Evolutionary conservation across 2,113 vertebrate species (phyloP), one percentile per base, ranked within the genome.

Genomic region (Callopanchax toddi): DNA sequence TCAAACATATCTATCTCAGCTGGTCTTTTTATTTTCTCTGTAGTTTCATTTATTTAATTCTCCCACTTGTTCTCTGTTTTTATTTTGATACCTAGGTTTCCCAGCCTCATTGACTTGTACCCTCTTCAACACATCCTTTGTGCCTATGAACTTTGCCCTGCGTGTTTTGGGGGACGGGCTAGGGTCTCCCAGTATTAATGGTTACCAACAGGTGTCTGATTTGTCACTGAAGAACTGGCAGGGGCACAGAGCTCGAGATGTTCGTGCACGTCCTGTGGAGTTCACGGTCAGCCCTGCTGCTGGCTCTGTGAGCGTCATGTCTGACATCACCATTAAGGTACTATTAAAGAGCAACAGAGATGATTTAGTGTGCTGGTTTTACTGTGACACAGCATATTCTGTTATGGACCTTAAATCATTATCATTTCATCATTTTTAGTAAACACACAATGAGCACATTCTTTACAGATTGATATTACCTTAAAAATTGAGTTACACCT

Each of bases 71-170:
- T 23, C 1, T 16, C 2, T 26, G 9, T 21, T 37, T 43, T 4
- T 37, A 1, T 32, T 3, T n/a, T n/a, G n/a, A n/a, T n/a, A n/a
- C n/a, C n/a, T 63, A 97, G 95, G 94, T 43, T 97, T 97, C 78
- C 91, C 94, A 54, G 39, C 6, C 13, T 94, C 88, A 3, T 44
- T 92, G 53, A 83, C 63, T 0, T 97, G 91, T 61, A 85, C 86
- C 32, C 91, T 98, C 64, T 91, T 37, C 70, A 97, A 95, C 71
- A 94, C 93, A 1, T 94, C 92, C 29, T 70, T 92, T 71, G 91
- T 95, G 48, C 86, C 95, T 0, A 87, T 96, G 92, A 89, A 71
- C 18, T 96, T 97, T 86, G 80, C 25, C 51, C 89, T 98, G 13
- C 87, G 71, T 2, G 40, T 98, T 46, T 91, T 91, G 3, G 93